A percentile compares a stretch with the other conserved stretches of the same genome.
Evolutionary conservation across 2,888 invertebrate species (phyloP).

Genomic region (Eudasyphora cyanicolor): DNA sequence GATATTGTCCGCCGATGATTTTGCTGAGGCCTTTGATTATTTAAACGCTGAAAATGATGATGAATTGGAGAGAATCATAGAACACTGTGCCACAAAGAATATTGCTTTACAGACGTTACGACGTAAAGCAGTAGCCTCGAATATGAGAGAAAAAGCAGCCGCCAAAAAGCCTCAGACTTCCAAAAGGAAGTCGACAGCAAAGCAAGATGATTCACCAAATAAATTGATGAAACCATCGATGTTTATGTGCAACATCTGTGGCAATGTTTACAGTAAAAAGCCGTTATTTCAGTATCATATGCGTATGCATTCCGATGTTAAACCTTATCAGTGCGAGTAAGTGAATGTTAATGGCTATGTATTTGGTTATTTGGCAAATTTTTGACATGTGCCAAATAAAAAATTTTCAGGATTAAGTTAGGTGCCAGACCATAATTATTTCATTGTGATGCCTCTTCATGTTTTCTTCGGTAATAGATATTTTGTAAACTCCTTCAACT

Average conservation of each 20-base stretch:
- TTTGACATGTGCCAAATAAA: no score
- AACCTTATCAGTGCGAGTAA: constrained; percentile 78
- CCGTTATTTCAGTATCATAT: constrained; percentile 74
- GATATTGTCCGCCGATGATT: constrained; percentile 59
- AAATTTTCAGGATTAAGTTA: no score
- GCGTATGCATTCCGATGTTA: constrained; percentile 74
- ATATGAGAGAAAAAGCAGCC: neutral
- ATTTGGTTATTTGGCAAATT: no score
- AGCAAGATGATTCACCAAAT: constrained; percentile 8
- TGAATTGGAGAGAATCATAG: constrained; percentile 54
- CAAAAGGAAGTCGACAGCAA: constrained; percentile 19
- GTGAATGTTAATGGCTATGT: no score
- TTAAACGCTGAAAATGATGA: constrained; percentile 59
- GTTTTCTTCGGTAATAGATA: no score
- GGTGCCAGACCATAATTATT: no score
- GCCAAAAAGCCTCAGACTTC: neutral
- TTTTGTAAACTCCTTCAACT: no score
- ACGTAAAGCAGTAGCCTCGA: constrained; percentile 48
- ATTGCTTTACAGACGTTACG: constrained; percentile 48
- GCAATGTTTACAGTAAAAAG: constrained; percentile 74
- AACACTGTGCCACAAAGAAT: constrained; percentile 60
- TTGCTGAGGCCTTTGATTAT: constrained; percentile 46
- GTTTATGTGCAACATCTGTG: constrained; percentile 75
- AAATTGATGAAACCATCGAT: constrained; percentile 58
- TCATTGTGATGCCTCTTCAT: no score